Conservation (phyloP, 1,140 invertebrate genomes). For the Drosophila erecta region DNA sequence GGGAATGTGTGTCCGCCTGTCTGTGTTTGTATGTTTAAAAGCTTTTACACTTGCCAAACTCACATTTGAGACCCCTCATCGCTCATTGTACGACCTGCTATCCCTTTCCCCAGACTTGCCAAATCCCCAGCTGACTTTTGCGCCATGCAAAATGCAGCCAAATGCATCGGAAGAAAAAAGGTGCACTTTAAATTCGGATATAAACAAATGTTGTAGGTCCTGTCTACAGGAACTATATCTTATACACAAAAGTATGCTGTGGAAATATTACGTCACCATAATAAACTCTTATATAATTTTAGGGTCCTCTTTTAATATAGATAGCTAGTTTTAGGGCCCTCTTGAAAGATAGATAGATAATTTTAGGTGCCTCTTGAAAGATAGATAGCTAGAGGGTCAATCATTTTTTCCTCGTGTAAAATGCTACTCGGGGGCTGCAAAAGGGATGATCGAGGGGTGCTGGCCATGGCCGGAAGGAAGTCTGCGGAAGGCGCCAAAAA, state of each 20-base stretch:
- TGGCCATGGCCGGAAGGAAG: constrained; percentile 56
- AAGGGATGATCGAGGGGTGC: neutral
- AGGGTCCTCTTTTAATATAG: no score
- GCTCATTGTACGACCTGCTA: constrained; percentile 12
- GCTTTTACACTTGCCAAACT: constrained; percentile 80
- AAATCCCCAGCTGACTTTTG: constrained; percentile 62
- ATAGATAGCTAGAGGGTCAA: no score
- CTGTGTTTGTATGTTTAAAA: constrained; percentile 74
- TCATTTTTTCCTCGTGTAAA: constrained; percentile 2
- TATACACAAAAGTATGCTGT: no score
- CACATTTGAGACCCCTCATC: constrained; percentile 49
- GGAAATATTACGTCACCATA: no score
- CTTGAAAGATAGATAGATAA: no score
- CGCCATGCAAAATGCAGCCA: constrained; percentile 49
- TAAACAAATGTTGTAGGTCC: no score
- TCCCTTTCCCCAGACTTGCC: neutral
- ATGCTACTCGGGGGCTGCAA: constrained; percentile 17
- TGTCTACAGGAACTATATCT: no score
- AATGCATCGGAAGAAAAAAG: neutral
- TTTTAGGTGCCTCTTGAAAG: no score
- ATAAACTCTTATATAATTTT: no score
- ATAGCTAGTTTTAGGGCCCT: no score
- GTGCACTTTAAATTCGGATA: neutral
- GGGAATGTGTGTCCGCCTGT: constrained; percentile 1
- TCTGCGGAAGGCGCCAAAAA: constrained; percentile 67